Conservation (phyloP, 2,888 invertebrate species). For the Hirtodrosophila histrioides region DNA sequence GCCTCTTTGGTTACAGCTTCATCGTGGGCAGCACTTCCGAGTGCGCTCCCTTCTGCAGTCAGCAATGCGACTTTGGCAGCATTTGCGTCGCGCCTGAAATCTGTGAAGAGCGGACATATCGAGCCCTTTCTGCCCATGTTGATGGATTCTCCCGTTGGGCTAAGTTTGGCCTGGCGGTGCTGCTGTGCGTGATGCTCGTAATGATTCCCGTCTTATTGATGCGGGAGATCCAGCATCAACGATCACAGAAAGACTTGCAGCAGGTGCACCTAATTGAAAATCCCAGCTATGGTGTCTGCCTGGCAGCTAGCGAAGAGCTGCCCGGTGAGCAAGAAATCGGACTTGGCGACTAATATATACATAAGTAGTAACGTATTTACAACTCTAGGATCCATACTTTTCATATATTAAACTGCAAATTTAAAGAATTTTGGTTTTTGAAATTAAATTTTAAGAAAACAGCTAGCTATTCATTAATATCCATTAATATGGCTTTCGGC, state of each 20-base stretch:
- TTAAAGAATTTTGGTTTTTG: too few relatives aligned
- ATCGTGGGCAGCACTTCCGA: conserved; percentile 73
- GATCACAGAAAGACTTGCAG: conserved; percentile 64
- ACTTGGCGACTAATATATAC: conserved; percentile 38
- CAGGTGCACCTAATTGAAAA: conserved; percentile 79
- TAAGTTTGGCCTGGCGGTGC: conserved; percentile 58
- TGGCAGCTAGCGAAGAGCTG: conserved; percentile 58
- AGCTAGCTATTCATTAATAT: too few relatives aligned
- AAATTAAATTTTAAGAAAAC: too few relatives aligned
- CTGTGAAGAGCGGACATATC: conserved; percentile 83
- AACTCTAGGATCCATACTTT: too few relatives aligned
- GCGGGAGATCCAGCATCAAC: conserved; percentile 63
- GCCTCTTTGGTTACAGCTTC: conserved; percentile 83
- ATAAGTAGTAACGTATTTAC: neutral
- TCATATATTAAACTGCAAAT: too few relatives aligned
- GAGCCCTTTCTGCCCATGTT: conserved; percentile 28
- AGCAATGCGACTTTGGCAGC: conserved; percentile 78
- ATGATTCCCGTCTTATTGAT: conserved; percentile 68
- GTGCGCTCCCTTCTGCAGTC: conserved; percentile 79
- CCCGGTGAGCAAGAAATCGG: conserved; percentile 56
- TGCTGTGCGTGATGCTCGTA: conserved; percentile 67
- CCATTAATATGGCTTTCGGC: too few relatives aligned
- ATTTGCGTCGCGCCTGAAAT: conserved; percentile 76
- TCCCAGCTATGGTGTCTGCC: conserved; percentile 75
- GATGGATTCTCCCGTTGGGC: conserved; percentile 47